phyloP scores from a whole-genome alignment of 1,140 invertebrate genomes.

The Diorhabda carinulata region DNA sequence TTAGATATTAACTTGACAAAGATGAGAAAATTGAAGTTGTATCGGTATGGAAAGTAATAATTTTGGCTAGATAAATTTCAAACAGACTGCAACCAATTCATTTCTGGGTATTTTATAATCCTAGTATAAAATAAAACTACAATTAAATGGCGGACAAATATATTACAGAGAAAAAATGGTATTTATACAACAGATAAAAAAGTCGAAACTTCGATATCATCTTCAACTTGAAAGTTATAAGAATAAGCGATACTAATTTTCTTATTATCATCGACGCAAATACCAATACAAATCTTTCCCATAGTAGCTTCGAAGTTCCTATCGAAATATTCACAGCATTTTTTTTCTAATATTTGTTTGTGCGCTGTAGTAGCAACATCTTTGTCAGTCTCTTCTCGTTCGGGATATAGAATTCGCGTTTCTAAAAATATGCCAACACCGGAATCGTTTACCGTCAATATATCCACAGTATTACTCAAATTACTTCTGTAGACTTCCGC shows the following conservation, averaged over 20 bases:
- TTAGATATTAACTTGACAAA: too few relatives aligned
- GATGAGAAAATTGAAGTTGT: too few relatives aligned
- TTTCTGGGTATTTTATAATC: too few relatives aligned
- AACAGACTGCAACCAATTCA: too few relatives aligned
- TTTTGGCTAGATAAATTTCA: too few relatives aligned
- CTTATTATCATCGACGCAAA: not conserved
- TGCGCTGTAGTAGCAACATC: not conserved
- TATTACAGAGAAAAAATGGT: too few relatives aligned
- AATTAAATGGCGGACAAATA: too few relatives aligned
- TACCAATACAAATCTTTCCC: not conserved
- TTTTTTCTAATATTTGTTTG: not conserved
- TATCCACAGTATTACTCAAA: not conserved
- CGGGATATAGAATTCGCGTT: not conserved
- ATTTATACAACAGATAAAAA: not conserved
- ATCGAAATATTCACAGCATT: constrained; percentile 2
- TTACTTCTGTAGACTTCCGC: not conserved
- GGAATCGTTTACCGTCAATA: not conserved
- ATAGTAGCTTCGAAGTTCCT: not conserved
- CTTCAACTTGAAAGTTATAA: not conserved
- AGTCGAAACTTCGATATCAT: not conserved
- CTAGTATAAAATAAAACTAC: too few relatives aligned
- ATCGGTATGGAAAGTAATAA: too few relatives aligned
- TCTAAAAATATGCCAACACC: not conserved
- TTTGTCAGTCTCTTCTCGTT: not conserved
- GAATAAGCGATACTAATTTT: not conserved